These are phyloP conservation scores for Hafferia zeledoni DNA, from an alignment of 2,797 vertebrate species.

Conservation along the genomic window DNA sequence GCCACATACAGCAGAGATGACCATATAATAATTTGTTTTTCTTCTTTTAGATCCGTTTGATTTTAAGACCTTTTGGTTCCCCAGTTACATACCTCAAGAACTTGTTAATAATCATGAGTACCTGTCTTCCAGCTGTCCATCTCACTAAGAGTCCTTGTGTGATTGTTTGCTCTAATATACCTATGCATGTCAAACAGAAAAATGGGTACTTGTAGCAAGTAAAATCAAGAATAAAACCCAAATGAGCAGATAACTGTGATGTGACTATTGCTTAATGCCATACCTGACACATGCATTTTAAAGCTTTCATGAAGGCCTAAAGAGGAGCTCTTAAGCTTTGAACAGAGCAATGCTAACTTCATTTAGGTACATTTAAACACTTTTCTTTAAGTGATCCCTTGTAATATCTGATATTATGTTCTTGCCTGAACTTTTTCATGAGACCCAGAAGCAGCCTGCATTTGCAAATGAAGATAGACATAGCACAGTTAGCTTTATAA, in stretches of 20 bases:
- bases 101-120: fast-evolving
- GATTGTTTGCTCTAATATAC: neutral
- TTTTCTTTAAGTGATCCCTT: neutral
- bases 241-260: neutral
- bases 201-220: neutral
- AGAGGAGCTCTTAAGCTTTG: neutral
- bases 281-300: neutral
- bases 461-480: neutral
- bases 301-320: neutral
- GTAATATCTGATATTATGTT: neutral
- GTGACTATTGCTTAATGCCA: neutral
- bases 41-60: neutral
- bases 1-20: neutral
- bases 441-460: neutral
- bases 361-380: neutral
- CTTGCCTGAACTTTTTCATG: neutral
- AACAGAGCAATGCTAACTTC: neutral
- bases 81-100: neutral
- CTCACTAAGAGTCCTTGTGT: neutral
- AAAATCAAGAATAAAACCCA: neutral
- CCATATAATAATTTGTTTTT: neutral
- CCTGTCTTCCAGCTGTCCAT: neutral
- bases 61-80: neutral
- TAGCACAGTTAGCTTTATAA: neutral
- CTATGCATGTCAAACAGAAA: neutral